A percentile compares a stretch with the other conserved stretches of the same genome.
These are phyloP conservation scores for Muscicapa adusta DNA, from an alignment of 2,113 vertebrate species.

Conservation along the genomic window DNA sequence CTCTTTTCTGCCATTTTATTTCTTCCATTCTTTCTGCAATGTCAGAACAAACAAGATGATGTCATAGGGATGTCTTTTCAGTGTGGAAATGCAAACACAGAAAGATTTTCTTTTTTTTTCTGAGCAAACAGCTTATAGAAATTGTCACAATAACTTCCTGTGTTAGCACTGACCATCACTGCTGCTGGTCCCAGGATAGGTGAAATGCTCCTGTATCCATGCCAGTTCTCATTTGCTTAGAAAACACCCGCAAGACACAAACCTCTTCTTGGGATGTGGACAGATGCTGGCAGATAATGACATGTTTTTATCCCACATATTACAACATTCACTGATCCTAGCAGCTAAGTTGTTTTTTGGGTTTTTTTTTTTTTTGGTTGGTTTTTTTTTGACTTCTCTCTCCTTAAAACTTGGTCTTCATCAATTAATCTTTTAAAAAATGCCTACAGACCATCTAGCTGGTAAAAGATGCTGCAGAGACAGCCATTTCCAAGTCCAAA, in stretches of 20 bases:
- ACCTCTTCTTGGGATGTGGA: background rate
- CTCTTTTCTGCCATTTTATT: slow-evolving; percentile 13
- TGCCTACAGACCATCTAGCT: background rate
- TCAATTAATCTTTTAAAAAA: background rate
- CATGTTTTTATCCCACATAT: background rate
- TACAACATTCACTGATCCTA: background rate
- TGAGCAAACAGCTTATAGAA: background rate
- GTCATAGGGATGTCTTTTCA: slow-evolving; percentile 21
- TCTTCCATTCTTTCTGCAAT: slow-evolving; percentile 18
- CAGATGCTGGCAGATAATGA: background rate
- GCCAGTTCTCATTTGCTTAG: background rate
- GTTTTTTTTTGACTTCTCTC: background rate
- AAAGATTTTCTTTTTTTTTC: background rate
- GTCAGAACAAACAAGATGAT: slow-evolving; percentile 39
- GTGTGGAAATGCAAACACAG: background rate
- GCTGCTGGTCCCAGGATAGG: background rate
- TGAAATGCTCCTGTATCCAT: background rate
- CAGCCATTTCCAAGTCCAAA: background rate
- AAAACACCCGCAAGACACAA: background rate
- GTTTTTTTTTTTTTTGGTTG: too few relatives aligned
- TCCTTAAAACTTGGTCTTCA: background rate
- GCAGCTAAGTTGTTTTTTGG: background rate
- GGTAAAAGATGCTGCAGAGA: background rate
- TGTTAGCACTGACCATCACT: background rate
- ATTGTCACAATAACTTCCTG: background rate